Base-by-base conservation (phyloP, 2,113 vertebrate genomes). In the Riparia riparia region DNA sequence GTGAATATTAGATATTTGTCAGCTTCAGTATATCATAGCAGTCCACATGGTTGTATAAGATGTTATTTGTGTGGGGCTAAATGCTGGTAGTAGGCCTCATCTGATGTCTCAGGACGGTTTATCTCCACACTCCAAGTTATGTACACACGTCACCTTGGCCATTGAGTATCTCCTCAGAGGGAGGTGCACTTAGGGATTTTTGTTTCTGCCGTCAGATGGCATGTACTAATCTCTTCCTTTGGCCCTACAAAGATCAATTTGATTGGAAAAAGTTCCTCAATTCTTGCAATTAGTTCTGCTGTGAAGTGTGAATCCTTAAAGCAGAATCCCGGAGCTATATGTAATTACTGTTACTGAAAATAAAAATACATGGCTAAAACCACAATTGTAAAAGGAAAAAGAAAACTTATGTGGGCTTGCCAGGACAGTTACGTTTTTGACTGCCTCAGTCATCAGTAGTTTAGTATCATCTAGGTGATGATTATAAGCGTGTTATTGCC, bases 251-350 rank as follows among this genome's bases (percentile, higher is more conserved):
- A 85, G 21, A 47, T 66, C 42, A 49, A 0, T 86, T 70, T 69
- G 28, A 70, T 34, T 4, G 3, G 14, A 26, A 78, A 18, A 84
- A 45, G 56, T 78, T 68, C 20, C 88, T 68, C 0, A 3, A 19
- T n/a, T 66, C 17, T 34, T 86, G 54, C 73, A 86, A 34, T 49
- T 47, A 77, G 24, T 77, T 91, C 90, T 80, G 3, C 24, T 74
- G 7, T 80, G 47, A 95, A 71, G 44, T 2, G 1, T 34, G n/a
- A 13, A 45, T 78, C 68, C 88, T 93, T 77, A 86, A 92, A 95
- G 85, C 79, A 92, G 87, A 94, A 93, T 93, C n/a, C 71, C 81
- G 25, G 5, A 34, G 10, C 66, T 71, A 19, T 56, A 12, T 60
- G 20, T 56, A 41, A 56, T 73, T 68, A 53, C 31, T 66, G 17